Conservation (phyloP, 2,113 vertebrate genomes). For the Syngnathus scovelli region DNA sequence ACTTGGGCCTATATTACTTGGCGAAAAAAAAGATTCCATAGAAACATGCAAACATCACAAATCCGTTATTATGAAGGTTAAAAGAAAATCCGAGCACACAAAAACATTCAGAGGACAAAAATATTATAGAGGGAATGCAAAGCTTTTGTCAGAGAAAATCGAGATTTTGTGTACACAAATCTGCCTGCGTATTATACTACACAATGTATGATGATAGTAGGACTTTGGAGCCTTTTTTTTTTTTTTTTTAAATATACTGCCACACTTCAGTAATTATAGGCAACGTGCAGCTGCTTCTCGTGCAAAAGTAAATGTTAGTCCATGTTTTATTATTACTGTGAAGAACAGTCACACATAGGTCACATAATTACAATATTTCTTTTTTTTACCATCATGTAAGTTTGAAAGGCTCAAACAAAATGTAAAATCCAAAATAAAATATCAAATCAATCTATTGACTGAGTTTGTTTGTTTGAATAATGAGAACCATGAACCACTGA, state of each 20-base stretch:
- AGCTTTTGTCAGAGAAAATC: conserved; percentile 43
- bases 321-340: too few species aligned
- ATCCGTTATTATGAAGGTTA: conserved; percentile 60
- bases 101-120: conserved; percentile 44
- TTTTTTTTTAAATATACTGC: conserved; percentile 20
- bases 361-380: too few species aligned
- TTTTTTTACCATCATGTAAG: too few species aligned
- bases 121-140: conserved; percentile 4
- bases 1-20: conserved; percentile 51
- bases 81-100: conserved; percentile 51
- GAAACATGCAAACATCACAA: conserved; percentile 48
- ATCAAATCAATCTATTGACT: too few species aligned
- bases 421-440: too few species aligned
- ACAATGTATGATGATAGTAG: conserved; percentile 18
- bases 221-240: conserved; percentile 33
- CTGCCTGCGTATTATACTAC: conserved; percentile 23
- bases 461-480: too few species aligned
- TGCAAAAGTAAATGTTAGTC: conserved; percentile 40
- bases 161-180: conserved; percentile 42
- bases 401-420: too few species aligned
- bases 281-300: conserved; percentile 32
- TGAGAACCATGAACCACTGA: too few species aligned
- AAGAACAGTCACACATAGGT: too few species aligned
- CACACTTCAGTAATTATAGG: conserved; percentile 34
- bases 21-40: conserved; percentile 50